These are phyloP conservation scores for Forpus xanthops DNA, from an alignment of 2,797 vertebrate genomes.

Conservation along the genomic window DNA sequence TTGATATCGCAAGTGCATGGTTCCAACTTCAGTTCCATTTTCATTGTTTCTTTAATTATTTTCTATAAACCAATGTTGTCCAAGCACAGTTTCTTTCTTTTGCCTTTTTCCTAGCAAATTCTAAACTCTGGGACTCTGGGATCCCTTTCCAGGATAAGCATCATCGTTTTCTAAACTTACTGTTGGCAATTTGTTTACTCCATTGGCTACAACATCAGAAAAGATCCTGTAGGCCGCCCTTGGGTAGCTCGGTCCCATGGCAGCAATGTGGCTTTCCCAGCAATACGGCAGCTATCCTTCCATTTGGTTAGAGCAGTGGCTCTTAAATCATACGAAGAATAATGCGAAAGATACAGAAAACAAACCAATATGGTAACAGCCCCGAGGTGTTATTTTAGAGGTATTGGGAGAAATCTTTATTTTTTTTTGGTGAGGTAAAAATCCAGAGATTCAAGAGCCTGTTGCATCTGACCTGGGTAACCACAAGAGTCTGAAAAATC, in stretches of 20 bases:
- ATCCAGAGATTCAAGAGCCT: background rate
- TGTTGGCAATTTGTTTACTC: background rate
- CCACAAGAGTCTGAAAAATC: background rate
- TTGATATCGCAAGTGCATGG: background rate
- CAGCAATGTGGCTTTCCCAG: background rate
- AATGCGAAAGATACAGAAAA: background rate
- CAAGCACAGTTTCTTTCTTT: background rate
- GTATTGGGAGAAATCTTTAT: background rate
- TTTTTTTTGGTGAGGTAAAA: background rate
- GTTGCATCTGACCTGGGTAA: background rate
- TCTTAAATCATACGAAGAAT: background rate
- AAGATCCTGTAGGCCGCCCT: background rate
- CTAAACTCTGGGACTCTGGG: background rate
- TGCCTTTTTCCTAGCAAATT: slow-evolving; percentile 1
- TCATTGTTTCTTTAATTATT: slow-evolving; percentile 9
- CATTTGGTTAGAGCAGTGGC: background rate
- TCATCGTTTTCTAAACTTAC: background rate
- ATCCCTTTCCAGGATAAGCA: background rate
- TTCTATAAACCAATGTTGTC: background rate
- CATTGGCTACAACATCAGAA: background rate
- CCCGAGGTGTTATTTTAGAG: background rate
- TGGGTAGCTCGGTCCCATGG: background rate
- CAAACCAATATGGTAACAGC: background rate
- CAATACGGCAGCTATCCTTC: background rate
- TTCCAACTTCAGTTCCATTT: background rate